Base-by-base conservation (phyloP, 2,888 invertebrate genomes). In the Drosophila niveifrons region DNA sequence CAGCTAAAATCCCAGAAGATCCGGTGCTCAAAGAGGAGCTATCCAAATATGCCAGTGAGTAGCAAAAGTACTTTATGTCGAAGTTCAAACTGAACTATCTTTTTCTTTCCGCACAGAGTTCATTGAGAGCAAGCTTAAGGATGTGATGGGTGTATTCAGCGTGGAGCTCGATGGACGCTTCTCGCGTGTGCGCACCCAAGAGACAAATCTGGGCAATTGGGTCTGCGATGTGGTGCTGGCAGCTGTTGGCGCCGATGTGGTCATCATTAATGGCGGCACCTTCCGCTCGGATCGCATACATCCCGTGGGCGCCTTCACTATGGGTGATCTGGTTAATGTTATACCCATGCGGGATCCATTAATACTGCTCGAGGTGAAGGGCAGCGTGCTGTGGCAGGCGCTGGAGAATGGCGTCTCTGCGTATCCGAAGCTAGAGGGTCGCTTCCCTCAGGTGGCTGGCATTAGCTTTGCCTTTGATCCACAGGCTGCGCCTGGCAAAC, bases 171-270 rank as follows among this genome's bases (percentile, higher is more conserved):
- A 98, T 90, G 98, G 97, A 0, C 93, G 97, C 61, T 98, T 98
- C 93, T 94, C 95, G 0, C 94, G 94, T 43, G 95, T 98, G 59
- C 93, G 98, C 17, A 96, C 96, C 0, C 93, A 94, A 70, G 98
- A 98, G 93, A 96, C 97, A n/a, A 98, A 98, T 93, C 93, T 98
- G 41, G 98, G 97, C 80, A 96, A 96, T 92, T 96, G 96, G 96
- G 94, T 96, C 50, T 96, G 96, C 87, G 96, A 96, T 90, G 95
- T 97, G 10, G 94, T 97, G 66, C 92, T 98, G 66, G 96, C 97
- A 0, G 96, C 97, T 8, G 96, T 97, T 0, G 96, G 96, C 0
- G 97, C 97, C 0, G 98, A 98, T 91, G 93, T 97, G 55, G 97
- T 97, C 8, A 92, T 98, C 13, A 93, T 98, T 46, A 98, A 98